Evolutionary conservation across 2,888 invertebrate species (phyloP).

Genomic region (Lasioglossum zephyrum): DNA sequence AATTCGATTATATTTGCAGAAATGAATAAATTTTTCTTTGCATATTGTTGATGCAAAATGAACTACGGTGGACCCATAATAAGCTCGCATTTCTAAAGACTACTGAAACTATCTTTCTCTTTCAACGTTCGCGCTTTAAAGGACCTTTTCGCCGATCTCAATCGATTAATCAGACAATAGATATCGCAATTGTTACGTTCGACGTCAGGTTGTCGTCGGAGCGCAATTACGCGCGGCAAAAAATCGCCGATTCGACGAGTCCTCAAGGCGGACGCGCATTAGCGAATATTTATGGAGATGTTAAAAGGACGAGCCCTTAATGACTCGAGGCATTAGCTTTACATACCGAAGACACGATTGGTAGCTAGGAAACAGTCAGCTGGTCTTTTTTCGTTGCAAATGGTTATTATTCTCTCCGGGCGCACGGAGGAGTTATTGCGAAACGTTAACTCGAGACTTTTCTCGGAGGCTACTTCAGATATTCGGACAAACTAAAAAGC

Average conservation of each 20-base stretch:
- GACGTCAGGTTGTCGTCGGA: not conserved
- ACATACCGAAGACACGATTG: constrained; percentile 32
- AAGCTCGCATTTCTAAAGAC: too few relatives aligned
- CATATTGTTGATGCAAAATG: too few relatives aligned
- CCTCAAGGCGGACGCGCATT: constrained; percentile 42
- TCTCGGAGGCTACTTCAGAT: not conserved
- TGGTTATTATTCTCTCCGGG: constrained; percentile 7
- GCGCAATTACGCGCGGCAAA: constrained; percentile 18
- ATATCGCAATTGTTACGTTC: not conserved
- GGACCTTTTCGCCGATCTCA: not conserved
- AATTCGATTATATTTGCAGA: too few relatives aligned
- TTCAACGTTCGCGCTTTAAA: too few relatives aligned
- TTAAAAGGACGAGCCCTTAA: constrained; percentile 53
- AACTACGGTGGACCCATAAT: too few relatives aligned
- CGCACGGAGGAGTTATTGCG: constrained; percentile 9
- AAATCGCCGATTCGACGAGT: constrained; percentile 36
- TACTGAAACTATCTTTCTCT: too few relatives aligned
- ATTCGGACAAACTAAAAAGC: not conserved
- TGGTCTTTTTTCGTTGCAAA: constrained; percentile 2
- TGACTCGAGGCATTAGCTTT: constrained; percentile 51
- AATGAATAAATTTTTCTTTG: too few relatives aligned
- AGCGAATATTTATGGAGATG: constrained; percentile 53
- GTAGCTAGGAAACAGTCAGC: constrained; percentile 21
- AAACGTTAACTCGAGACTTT: not conserved
- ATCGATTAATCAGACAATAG: not conserved